phyloP scores from a whole-genome alignment of 2,113 vertebrate genomes.

The Sceloporus tristichus region DNA sequence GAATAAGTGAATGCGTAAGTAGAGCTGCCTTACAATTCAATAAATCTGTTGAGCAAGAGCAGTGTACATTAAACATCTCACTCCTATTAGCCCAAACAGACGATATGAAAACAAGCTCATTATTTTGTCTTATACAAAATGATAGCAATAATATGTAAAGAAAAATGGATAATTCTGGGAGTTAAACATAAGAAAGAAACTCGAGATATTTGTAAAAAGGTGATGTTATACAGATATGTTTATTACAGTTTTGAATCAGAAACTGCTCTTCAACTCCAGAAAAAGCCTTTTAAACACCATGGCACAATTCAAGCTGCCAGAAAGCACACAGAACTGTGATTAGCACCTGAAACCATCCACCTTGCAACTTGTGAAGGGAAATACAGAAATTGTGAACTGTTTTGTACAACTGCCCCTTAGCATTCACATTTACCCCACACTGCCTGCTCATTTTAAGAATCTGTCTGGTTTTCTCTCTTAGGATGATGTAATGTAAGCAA shows the following conservation, averaged over 20 bases:
- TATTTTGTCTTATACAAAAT: background rate
- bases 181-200: conserved; percentile 7
- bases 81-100: conserved; percentile 5
- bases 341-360: background rate
- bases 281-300: conserved; percentile 32
- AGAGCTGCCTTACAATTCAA: background rate
- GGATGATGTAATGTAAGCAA: background rate
- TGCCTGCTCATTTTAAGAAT: background rate
- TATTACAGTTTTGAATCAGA: background rate
- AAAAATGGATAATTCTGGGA: background rate
- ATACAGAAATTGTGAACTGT: background rate
- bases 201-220: background rate
- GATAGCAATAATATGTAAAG: background rate
- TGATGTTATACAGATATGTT: background rate
- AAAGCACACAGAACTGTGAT: background rate
- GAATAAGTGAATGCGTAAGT: background rate
- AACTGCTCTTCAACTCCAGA: background rate
- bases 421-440: background rate
- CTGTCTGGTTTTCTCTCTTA: background rate
- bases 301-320: background rate
- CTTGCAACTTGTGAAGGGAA: conserved; percentile 1
- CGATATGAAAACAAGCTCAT: background rate
- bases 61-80: background rate
- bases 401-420: background rate
- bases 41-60: background rate